Evolutionary conservation across 2,888 invertebrate species (phyloP).

Genomic region (Acleris holmiana): DNA sequence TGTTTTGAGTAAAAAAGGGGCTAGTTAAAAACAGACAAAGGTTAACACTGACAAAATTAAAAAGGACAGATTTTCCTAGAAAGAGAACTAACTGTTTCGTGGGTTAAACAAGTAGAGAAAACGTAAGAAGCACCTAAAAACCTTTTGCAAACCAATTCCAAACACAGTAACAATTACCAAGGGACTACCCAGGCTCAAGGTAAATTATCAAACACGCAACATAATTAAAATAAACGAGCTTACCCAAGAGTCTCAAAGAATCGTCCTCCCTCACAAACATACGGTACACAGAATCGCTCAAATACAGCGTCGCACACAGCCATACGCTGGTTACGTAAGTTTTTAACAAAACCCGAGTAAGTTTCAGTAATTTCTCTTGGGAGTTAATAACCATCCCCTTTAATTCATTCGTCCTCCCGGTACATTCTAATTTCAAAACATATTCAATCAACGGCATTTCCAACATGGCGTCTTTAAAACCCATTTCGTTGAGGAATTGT

Average conservation of each 20-base stretch:
- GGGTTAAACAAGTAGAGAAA: too few species aligned
- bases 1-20: too few species aligned
- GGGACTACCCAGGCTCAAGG: background rate
- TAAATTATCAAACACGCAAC: constrained; percentile 5
- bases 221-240: constrained; percentile 39
- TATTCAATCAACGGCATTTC: constrained; percentile 64
- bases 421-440: constrained; percentile 45
- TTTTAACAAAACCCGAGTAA: constrained; percentile 58
- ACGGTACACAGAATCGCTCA: constrained; percentile 63
- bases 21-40: too few species aligned
- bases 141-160: background rate
- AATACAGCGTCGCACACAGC: constrained; percentile 62
- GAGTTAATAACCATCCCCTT: constrained; percentile 57
- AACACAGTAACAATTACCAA: constrained; percentile 4
- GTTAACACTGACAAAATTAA: too few species aligned
- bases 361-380: constrained; percentile 59
- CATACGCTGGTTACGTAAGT: constrained; percentile 60
- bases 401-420: constrained; percentile 55
- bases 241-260: constrained; percentile 66
- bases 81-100: too few species aligned
- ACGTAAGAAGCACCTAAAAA: too few species aligned
- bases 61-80: too few species aligned
- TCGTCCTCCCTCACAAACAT: constrained; percentile 61
- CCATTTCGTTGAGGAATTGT: constrained; percentile 63
- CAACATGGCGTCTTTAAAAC: constrained; percentile 58